Conservation (phyloP, 2,113 vertebrate genomes). For the Tonatia bakeri region DNA sequence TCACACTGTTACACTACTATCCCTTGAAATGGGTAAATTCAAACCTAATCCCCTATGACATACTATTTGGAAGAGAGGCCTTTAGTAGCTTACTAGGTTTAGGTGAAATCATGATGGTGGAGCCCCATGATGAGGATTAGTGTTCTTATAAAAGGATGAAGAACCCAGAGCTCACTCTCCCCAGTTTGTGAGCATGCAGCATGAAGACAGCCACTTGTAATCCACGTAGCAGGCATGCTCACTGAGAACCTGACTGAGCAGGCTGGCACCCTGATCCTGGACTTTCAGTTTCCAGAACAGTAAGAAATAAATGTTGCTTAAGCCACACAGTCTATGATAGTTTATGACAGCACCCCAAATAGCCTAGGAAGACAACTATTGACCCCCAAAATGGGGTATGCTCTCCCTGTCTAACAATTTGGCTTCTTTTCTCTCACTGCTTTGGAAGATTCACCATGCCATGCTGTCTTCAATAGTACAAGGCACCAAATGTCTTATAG, state of each 20-base stretch:
- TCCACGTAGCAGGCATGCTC: no score
- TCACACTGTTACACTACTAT: not conserved
- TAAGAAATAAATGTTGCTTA: not conserved
- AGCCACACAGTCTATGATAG: not conserved
- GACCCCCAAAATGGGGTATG: not conserved
- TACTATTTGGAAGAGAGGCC: not conserved
- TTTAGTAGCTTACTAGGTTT: not conserved
- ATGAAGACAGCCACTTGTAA: not conserved
- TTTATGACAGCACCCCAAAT: not conserved
- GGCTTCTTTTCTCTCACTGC: not conserved
- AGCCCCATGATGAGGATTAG: not conserved
- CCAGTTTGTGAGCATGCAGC: not conserved
- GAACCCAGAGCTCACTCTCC: not conserved
- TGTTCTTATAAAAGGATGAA: not conserved
- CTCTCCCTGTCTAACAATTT: not conserved
- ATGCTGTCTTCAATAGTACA: not conserved
- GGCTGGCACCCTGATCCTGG: not conserved
- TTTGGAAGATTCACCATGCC: no score
- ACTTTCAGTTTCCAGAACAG: not conserved
- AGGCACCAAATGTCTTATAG: not conserved
- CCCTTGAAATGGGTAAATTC: not conserved
- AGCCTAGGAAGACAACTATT: not conserved
- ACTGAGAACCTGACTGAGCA: not conserved
- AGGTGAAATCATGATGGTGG: not conserved
- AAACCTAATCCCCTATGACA: not conserved